Evolutionary conservation across 2,113 vertebrate genomes (phyloP).

Genomic region (Alosa alosa): DNA sequence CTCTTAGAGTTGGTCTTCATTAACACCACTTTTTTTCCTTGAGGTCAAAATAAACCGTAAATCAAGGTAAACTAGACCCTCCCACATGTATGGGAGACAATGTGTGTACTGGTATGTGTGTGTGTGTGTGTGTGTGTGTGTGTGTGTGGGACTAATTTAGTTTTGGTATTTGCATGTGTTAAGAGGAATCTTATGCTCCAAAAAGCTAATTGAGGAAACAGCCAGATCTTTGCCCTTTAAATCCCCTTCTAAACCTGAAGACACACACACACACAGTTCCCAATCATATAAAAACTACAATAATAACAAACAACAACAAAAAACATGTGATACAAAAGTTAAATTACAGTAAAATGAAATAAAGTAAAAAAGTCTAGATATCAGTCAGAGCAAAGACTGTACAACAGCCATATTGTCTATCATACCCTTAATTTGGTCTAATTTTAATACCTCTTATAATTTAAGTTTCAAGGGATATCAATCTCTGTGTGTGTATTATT

Average conservation of each 20-base stretch:
- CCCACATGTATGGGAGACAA: background rate
- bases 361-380: no score
- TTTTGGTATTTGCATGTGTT: background rate
- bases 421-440: no score
- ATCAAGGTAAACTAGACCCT: background rate
- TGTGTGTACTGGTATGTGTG: background rate
- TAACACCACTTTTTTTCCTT: background rate
- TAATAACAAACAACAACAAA: no score
- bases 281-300: no score
- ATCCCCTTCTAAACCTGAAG: conserved; percentile 20
- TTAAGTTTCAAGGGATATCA: no score
- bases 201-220: conserved; percentile 10
- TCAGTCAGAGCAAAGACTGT: no score
- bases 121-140: background rate
- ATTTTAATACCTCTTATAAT: no score
- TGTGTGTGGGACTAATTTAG: no score
- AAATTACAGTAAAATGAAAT: no score
- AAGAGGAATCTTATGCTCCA: background rate
- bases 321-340: no score
- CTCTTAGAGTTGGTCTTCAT: background rate
- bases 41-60: background rate
- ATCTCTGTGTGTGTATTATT: no score
- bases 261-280: background rate
- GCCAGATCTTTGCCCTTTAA: conserved; percentile 26
- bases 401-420: no score